phyloP scores from a whole-genome alignment of 2,888 invertebrate genomes.

The Megalurothrips usitatus region DNA sequence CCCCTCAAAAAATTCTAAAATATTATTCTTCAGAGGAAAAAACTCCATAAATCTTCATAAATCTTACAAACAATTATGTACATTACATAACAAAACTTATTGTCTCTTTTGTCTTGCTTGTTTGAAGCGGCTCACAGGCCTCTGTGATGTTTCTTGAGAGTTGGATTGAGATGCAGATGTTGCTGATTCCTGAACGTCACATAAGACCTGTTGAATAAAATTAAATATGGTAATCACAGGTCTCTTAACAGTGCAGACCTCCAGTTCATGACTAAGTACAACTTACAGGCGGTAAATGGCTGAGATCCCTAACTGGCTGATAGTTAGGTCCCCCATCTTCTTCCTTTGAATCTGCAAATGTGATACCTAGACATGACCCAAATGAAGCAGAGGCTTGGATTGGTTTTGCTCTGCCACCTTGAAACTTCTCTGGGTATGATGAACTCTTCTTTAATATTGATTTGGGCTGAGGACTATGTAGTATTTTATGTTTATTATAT shows the following conservation, averaged over 20 bases:
- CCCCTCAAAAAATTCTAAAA: too few relatives aligned
- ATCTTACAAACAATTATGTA: neutral
- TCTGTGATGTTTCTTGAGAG: neutral
- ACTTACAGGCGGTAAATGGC: neutral
- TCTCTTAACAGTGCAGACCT: too few relatives aligned
- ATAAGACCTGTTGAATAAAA: neutral
- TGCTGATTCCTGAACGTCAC: neutral
- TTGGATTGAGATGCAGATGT: neutral
- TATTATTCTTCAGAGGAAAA: too few relatives aligned
- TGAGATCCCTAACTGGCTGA: neutral
- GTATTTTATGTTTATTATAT: neutral
- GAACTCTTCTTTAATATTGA: neutral
- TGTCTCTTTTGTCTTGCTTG: slow-evolving; percentile 1
- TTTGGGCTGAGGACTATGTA: neutral
- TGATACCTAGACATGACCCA: neutral
- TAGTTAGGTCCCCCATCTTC: neutral
- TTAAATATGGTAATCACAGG: neutral
- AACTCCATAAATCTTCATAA: neutral
- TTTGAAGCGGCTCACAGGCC: slow-evolving; percentile 19
- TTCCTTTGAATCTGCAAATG: neutral
- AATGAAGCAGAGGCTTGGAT: neutral
- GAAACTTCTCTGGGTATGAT: neutral
- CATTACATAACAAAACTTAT: neutral
- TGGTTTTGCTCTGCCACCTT: neutral
- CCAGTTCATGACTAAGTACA: neutral